phyloP scores from a whole-genome alignment of 2,888 invertebrate species.

The Ophion slaviceki region DNA sequence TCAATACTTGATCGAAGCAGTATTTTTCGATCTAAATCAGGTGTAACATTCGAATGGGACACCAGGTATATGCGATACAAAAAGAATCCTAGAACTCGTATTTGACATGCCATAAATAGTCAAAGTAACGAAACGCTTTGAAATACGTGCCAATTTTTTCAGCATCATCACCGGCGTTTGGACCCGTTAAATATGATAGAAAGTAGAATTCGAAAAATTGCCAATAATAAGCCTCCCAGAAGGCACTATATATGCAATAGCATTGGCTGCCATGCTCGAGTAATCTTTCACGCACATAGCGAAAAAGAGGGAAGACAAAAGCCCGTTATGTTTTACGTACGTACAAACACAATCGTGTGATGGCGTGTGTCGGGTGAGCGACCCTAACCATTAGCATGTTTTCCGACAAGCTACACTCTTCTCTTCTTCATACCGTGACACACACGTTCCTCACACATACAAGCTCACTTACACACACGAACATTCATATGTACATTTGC shows the following conservation, averaged over 20 bases:
- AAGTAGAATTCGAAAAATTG: conserved; percentile 16
- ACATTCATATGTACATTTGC: conserved; percentile 35
- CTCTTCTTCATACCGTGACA: conserved; percentile 25
- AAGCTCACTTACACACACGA: conserved; percentile 15
- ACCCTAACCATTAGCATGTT: conserved; percentile 69
- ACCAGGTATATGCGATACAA: no score
- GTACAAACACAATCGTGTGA: conserved; percentile 53
- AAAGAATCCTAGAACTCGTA: no score
- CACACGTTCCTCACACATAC: conserved; percentile 44
- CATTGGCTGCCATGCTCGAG: conserved; percentile 55
- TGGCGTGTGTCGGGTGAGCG: conserved; percentile 69
- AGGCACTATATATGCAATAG: not conserved
- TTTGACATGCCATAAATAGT: no score
- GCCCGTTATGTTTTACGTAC: conserved; percentile 64
- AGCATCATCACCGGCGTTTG: no score
- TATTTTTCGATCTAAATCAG: no score
- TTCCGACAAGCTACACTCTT: conserved; percentile 63
- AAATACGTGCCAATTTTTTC: no score
- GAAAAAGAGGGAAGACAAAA: conserved; percentile 63
- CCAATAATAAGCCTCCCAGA: conserved; percentile 1
- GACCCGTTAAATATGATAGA: not conserved
- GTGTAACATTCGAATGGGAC: no score
- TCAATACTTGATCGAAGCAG: no score
- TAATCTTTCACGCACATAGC: conserved; percentile 53
- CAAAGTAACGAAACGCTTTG: no score